Base-by-base conservation (phyloP, 2,797 vertebrate genomes). In the Gila robusta region DNA sequence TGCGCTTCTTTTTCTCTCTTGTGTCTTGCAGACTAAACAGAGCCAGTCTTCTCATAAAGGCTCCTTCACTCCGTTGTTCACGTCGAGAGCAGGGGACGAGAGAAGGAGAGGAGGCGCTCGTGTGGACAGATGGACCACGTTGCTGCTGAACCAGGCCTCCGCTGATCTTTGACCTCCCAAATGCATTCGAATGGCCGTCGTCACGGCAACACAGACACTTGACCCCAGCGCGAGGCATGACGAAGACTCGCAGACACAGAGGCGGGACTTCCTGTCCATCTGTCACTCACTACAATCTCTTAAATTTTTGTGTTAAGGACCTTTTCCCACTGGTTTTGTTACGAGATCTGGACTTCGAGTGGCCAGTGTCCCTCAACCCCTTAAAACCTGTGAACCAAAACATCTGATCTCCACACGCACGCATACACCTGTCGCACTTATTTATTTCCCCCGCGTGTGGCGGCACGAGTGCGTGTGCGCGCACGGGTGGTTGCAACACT, bases 391-490 rank as follows among this genome's bases (percentile, higher is more conserved):
- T 95, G 93, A 95, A 93, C 92, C 91, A 93, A 49, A 94, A 89
- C 89, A 93, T 88, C 88, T 66, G 79, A 88, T 70, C 84, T 10
- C 26, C 80, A 84, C 84, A 84, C 52, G 81, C 73, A 80, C 62
- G 41, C 74, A 17, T 81, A 88, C 91, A 92, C 73, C 87, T 90
- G 90, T 86, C 93, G 92, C 93, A 95, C 90, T 91, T 95, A 95
- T 95, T 94, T 95, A 95, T 95, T 94, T 95, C 94, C 94, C 93
- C 93, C 92, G 79, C 67, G 92, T 92, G 81, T 72, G 87, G 90
- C 77, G 81, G 41, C 6, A 21, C 69, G 84, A 89, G 79, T 78
- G 89, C 87, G 83, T 91, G 88, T 73, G 81, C 88, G 90, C 88
- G 88, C 86, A 87, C 41, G 64, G 70, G 56, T 64, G 86, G 70